Evolutionary conservation across 2,113 vertebrate genomes (phyloP).

Genomic region (Tichodroma muraria): DNA sequence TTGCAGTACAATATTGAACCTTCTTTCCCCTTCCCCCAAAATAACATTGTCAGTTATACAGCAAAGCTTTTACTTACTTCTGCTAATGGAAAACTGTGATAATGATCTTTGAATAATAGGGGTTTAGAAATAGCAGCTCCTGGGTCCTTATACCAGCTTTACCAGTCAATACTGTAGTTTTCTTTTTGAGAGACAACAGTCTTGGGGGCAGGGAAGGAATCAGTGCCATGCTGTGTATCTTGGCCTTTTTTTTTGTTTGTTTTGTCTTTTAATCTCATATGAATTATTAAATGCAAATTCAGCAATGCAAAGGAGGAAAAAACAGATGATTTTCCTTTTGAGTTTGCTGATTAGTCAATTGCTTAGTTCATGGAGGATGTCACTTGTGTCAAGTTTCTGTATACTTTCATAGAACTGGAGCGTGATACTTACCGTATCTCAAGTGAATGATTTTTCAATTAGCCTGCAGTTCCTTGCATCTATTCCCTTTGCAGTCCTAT

Average conservation of each 20-base stretch:
- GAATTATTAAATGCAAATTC: slow-evolving; percentile 70
- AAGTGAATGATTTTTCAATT: slow-evolving; percentile 81
- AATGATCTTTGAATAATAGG: slow-evolving; percentile 70
- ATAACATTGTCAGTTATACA: slow-evolving; percentile 65
- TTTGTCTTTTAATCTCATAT: not conserved
- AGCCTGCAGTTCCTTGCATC: slow-evolving; percentile 67
- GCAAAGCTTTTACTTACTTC: slow-evolving; percentile 67
- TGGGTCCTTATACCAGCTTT: slow-evolving; percentile 32
- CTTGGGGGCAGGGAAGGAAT: not conserved
- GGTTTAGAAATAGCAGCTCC: slow-evolving; percentile 65
- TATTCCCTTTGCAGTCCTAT: slow-evolving; percentile 63
- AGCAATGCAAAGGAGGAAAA: slow-evolving; percentile 45
- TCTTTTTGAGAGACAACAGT: slow-evolving; percentile 39
- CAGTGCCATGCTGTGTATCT: not conserved
- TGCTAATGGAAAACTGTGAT: slow-evolving; percentile 73
- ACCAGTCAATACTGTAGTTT: slow-evolving; percentile 52
- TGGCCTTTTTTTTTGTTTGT: not conserved
- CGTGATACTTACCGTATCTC: slow-evolving; percentile 54
- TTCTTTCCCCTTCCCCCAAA: slow-evolving; percentile 47
- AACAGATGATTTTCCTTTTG: slow-evolving; percentile 54
- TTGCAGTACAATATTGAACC: slow-evolving; percentile 38
- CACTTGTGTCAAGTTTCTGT: slow-evolving; percentile 65
- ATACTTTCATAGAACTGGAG: slow-evolving; percentile 56
- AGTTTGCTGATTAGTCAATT: slow-evolving; percentile 68
- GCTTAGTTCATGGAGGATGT: slow-evolving; percentile 42